A percentile compares a stretch with the other conserved stretches of the same genome.
Conservation (phyloP, 1,140 invertebrate species). For the Adelges cooleyi region DNA sequence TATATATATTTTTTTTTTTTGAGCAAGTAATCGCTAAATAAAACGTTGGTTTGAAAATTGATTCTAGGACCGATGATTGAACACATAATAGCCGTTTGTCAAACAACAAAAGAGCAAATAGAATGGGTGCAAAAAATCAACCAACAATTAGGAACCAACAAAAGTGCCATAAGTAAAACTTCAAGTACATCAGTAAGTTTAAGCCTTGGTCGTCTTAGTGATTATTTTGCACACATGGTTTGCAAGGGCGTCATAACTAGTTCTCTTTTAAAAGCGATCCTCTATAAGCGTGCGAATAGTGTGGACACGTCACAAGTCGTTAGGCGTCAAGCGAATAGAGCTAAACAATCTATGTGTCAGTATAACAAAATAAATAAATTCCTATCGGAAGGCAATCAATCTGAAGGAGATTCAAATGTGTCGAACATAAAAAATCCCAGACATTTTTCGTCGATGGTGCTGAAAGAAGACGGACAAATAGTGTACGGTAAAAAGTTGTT, state of each 20-base stretch:
- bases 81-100: conserved; percentile 72
- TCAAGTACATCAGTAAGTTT: background rate
- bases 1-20: too few relatives aligned
- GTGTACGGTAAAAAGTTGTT: conserved; percentile 7
- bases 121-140: conserved; percentile 72
- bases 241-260: conserved; percentile 55
- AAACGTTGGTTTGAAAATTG: too few relatives aligned
- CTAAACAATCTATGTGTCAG: background rate
- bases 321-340: background rate
- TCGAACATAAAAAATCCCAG: background rate
- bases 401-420: background rate
- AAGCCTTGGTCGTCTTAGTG: conserved; percentile 49
- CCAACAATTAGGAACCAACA: conserved; percentile 50
- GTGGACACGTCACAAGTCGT: conserved; percentile 39
- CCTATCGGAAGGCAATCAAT: background rate
- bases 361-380: background rate
- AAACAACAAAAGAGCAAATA: conserved; percentile 68
- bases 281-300: conserved; percentile 48
- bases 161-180: conserved; percentile 34
- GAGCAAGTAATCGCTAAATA: too few relatives aligned
- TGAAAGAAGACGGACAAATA: conserved; percentile 13
- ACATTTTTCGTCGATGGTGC: conserved; percentile 9
- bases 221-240: conserved; percentile 59
- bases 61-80: conserved; percentile 85
- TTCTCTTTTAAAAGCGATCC: conserved; percentile 56